Base-by-base conservation (phyloP, 2,888 invertebrate genomes). In the Trissoscelio sp. region DNA sequence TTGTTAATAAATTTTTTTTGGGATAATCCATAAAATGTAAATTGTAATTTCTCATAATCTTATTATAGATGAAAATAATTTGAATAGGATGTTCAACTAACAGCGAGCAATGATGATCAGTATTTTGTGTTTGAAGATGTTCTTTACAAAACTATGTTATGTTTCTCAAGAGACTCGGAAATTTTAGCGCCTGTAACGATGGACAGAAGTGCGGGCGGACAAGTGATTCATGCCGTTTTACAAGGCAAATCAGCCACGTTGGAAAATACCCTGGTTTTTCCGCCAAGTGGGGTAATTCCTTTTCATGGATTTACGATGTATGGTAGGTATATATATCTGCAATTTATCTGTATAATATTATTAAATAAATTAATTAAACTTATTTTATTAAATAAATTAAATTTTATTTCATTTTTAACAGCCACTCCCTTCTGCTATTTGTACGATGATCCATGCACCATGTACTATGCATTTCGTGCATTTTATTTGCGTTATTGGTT, bases 221-320 rank as follows among this genome's bases (percentile, higher is more conserved):
- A 94, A 81, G 95, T 96, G 0, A 94, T 96, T 84, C 94, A 95
- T 75, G 96, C 96, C 0, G 93, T 95, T 37, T 93, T 97, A 31
- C 95, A 96, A 88, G 96, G 96, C 12, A 95, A 94, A 87, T 93
- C 94, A 83, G 92, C 94, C 0, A 92, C 93, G 0, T 92, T 94
- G 3, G 96, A 96, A 86, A 95, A 94, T 87, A 93, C 95, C 16
- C 95, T 96, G 16, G 94, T 95, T 44, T 97, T 97, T 89, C 98
- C 99, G 5, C 98, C 98, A 0, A 97, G 96, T 89, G 98, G 98
- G 0, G 95, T 98, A 37, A 97, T 99, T 85, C 98, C 98, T 0
- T 98, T 98, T 91, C 98, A 99, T 91, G 98, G 98, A 0, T 98
- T 99, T 91, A 96, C 98, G 16, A 98, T 99, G 98, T 98, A 98